phyloP scores from a whole-genome alignment of 1,140 invertebrate genomes.

The Watersipora subatra region DNA sequence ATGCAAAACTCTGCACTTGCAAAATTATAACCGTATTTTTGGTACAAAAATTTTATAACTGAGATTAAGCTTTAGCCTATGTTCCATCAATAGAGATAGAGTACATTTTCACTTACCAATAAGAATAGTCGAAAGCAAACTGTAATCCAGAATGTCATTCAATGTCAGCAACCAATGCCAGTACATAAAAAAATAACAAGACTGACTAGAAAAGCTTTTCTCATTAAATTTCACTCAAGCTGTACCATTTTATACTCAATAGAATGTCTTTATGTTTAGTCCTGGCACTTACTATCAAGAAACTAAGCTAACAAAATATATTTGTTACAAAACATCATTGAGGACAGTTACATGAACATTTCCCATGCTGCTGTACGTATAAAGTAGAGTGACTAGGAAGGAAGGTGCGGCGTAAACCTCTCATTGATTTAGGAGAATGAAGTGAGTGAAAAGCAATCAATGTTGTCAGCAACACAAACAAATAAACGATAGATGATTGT shows the following conservation, averaged over 20 bases:
- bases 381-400: no score
- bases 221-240: background rate
- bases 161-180: no score
- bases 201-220: background rate
- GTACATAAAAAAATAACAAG: constrained; percentile 5
- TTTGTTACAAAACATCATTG: no score
- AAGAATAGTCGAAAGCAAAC: constrained; percentile 38
- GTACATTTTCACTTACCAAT: constrained; percentile 38
- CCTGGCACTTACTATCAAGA: background rate
- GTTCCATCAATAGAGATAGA: no score
- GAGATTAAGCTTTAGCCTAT: no score
- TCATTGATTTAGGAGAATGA: no score
- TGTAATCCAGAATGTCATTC: constrained; percentile 16
- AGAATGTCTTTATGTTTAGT: background rate
- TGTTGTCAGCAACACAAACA: no score
- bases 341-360: no score
- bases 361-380: no score
- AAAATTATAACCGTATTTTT: background rate
- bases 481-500: no score
- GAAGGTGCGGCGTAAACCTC: no score
- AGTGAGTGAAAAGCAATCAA: no score
- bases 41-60: background rate
- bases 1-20: background rate
- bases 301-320: background rate
- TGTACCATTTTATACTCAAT: background rate